These are phyloP conservation scores for Nephrotoma appendiculata DNA, from an alignment of 2,888 invertebrate species.

Conservation along the genomic window DNA sequence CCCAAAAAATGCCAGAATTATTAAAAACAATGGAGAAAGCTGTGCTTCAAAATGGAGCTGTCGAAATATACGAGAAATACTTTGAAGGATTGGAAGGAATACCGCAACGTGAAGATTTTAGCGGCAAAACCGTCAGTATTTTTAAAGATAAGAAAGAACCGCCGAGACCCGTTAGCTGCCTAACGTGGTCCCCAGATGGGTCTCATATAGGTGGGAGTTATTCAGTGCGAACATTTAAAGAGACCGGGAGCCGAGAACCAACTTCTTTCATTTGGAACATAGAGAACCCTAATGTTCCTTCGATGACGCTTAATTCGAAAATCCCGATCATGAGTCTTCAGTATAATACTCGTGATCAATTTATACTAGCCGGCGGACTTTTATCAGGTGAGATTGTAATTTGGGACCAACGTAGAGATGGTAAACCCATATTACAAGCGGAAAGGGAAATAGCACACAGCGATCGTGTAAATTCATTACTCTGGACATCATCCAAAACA, in stretches of 20 bases:
- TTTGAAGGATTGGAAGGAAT: conserved; percentile 62
- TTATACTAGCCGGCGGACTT: conserved; percentile 60
- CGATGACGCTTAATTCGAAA: conserved; percentile 58
- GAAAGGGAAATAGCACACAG: conserved; percentile 67
- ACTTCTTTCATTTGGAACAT: conserved; percentile 88
- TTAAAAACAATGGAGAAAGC: conserved; percentile 48
- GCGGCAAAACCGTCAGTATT: conserved; percentile 71
- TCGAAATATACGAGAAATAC: conserved; percentile 85
- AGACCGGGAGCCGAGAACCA: conserved; percentile 44
- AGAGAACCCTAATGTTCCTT: conserved; percentile 78
- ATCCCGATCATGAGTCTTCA: conserved; percentile 68
- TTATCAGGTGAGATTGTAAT: conserved; percentile 65
- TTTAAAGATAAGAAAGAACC: conserved; percentile 53
- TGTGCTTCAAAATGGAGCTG: conserved; percentile 83
- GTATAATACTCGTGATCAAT: conserved; percentile 79
- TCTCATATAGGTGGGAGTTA: conserved; percentile 69
- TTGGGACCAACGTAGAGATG: conserved; percentile 77
- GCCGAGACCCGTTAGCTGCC: conserved; percentile 55
- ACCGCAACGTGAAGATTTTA: conserved; percentile 53
- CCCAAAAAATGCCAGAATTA: background rate
- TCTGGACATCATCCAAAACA: conserved; percentile 90
- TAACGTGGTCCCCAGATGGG: conserved; percentile 76
- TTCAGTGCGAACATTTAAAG: conserved; percentile 65
- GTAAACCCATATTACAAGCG: conserved; percentile 65
- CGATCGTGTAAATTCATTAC: conserved; percentile 75